These are phyloP conservation scores for Ictidomys tridecemlineatus DNA, from an alignment of 2,113 vertebrate species.

Conservation along the genomic window DNA sequence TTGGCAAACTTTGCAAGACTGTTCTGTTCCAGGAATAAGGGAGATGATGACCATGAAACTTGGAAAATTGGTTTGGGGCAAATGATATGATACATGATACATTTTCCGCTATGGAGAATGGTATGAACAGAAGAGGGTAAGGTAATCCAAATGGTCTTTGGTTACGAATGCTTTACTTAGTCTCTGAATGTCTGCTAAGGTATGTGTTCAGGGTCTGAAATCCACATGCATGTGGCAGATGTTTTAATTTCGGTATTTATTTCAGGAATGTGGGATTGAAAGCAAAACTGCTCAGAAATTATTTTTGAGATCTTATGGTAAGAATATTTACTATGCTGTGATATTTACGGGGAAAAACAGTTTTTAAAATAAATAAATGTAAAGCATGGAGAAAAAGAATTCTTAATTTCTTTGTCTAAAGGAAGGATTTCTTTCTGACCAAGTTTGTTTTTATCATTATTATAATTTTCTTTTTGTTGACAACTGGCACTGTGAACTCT, in stretches of 20 bases:
- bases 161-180: neutral
- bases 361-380: neutral
- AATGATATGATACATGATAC: slow-evolving; percentile 73
- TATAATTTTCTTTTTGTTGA: slow-evolving; percentile 47
- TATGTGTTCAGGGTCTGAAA: neutral
- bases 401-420: neutral
- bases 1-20: slow-evolving; percentile 57
- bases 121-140: slow-evolving; percentile 17
- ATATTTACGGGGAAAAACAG: neutral
- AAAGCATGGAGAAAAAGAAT: slow-evolving; percentile 51
- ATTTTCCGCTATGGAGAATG: slow-evolving; percentile 59
- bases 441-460: neutral
- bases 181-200: neutral
- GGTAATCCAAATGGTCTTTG: slow-evolving; percentile 21
- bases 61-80: slow-evolving; percentile 72
- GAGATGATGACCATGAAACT: slow-evolving; percentile 69
- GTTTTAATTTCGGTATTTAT: slow-evolving; percentile 39
- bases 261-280: slow-evolving; percentile 55
- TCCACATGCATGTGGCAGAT: neutral
- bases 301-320: slow-evolving; percentile 48
- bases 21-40: slow-evolving; percentile 73
- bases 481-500: neutral
- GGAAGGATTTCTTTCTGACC: neutral
- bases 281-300: slow-evolving; percentile 48
- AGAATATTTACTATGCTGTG: neutral